Conservation (phyloP, 2,113 vertebrate species). For the Sciurus niger region DNA sequence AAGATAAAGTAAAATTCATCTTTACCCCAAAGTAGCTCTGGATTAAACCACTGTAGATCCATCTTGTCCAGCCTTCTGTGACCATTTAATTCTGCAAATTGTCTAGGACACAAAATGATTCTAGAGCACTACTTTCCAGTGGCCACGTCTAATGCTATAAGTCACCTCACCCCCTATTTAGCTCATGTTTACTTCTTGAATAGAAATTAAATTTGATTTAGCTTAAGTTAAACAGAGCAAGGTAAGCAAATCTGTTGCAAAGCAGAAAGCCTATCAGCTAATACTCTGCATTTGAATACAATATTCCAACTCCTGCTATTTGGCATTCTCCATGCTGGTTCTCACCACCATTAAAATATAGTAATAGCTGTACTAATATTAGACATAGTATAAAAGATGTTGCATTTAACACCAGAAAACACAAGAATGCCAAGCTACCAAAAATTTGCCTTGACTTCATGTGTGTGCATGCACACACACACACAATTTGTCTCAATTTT, state of each 20-base stretch:
- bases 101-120: background rate
- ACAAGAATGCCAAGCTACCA: background rate
- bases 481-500: background rate
- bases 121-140: background rate
- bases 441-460: background rate
- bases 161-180: background rate
- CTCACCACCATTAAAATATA: background rate
- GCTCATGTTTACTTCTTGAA: background rate
- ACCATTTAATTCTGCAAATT: background rate
- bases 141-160: background rate
- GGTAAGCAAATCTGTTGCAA: conserved; percentile 13
- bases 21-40: background rate
- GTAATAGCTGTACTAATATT: background rate
- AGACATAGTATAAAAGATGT: background rate
- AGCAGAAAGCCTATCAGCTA: background rate
- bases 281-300: background rate
- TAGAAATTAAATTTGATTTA: background rate
- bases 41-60: background rate
- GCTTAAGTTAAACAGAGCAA: background rate
- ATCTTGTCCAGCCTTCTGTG: background rate
- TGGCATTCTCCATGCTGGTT: background rate
- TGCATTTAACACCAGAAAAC: background rate
- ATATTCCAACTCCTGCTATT: background rate
- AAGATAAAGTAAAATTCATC: conserved; percentile 47
- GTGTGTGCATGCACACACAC: background rate